Evolutionary conservation across 2,113 vertebrate genomes (phyloP).

Genomic region (Varanus komodoensis): DNA sequence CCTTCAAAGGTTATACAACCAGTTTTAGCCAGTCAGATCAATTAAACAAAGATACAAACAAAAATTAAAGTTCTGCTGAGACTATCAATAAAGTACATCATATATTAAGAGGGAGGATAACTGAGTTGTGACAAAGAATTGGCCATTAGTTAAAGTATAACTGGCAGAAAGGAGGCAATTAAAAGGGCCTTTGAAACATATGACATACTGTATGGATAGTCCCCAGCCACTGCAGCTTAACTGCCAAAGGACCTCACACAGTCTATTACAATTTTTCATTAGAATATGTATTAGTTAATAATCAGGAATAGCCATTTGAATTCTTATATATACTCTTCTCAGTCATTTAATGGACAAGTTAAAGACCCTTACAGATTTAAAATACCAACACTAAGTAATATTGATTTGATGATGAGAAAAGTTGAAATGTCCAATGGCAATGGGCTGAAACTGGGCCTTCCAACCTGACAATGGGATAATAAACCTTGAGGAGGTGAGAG

Average conservation of each 20-base stretch:
- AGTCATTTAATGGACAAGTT: neutral
- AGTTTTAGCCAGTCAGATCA: neutral
- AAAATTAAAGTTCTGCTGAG: neutral
- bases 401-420: neutral
- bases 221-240: neutral
- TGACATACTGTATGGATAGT: neutral
- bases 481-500: neutral
- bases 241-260: constrained; percentile 4
- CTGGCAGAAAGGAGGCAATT: too few relatives aligned
- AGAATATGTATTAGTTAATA: neutral
- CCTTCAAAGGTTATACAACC: neutral
- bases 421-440: neutral
- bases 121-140: neutral
- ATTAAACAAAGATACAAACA: neutral
- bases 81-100: neutral
- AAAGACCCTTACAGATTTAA: too few relatives aligned
- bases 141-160: neutral
- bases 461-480: neutral
- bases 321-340: neutral
- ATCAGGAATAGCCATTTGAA: neutral
- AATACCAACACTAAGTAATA: neutral
- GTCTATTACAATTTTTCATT: neutral
- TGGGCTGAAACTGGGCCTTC: neutral
- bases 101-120: neutral
- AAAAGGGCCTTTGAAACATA: neutral